These are phyloP conservation scores for Sebastiscus albofasciatus DNA, from an alignment of 2,797 vertebrate genomes.

Conservation along the genomic window DNA sequence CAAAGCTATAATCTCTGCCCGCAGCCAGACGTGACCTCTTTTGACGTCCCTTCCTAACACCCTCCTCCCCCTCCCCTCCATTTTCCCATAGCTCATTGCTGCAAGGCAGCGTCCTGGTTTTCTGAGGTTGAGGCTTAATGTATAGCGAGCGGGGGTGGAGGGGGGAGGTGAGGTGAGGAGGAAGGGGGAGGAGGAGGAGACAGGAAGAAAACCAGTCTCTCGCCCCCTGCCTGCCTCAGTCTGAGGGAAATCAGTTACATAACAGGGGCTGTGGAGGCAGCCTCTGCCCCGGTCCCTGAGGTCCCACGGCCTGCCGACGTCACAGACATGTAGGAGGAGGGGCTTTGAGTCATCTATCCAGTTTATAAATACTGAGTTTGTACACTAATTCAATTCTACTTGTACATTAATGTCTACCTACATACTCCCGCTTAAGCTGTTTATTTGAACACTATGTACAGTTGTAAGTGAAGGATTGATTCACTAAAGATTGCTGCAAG, in stretches of 20 bases:
- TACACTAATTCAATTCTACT: not conserved
- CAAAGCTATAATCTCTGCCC: slow-evolving; percentile 52
- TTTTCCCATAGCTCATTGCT: slow-evolving; percentile 35
- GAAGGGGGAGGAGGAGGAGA: not conserved
- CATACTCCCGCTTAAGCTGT: not conserved
- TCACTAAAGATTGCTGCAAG: not conserved
- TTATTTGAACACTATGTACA: not conserved
- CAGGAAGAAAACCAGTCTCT: slow-evolving; percentile 32
- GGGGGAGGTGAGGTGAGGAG: not conserved
- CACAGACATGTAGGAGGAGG: slow-evolving; percentile 32
- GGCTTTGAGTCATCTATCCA: not conserved
- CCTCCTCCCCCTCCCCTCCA: not conserved
- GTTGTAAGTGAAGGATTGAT: not conserved
- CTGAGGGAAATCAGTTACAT: slow-evolving; percentile 60
- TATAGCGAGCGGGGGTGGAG: slow-evolving; percentile 16
- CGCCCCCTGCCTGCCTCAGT: slow-evolving; percentile 19
- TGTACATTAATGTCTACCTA: not conserved
- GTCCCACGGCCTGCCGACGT: slow-evolving; percentile 40
- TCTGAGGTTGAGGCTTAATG: slow-evolving; percentile 55
- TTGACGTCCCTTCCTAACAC: slow-evolving; percentile 46
- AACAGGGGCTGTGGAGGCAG: slow-evolving; percentile 55
- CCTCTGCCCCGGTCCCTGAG: slow-evolving; percentile 25
- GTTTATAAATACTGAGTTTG: not conserved
- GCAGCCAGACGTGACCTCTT: slow-evolving; percentile 68
- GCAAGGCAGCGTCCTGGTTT: slow-evolving; percentile 56